These are phyloP conservation scores for Cyanoliseus patagonus DNA, from an alignment of 2,113 vertebrate species.

Conservation along the genomic window DNA sequence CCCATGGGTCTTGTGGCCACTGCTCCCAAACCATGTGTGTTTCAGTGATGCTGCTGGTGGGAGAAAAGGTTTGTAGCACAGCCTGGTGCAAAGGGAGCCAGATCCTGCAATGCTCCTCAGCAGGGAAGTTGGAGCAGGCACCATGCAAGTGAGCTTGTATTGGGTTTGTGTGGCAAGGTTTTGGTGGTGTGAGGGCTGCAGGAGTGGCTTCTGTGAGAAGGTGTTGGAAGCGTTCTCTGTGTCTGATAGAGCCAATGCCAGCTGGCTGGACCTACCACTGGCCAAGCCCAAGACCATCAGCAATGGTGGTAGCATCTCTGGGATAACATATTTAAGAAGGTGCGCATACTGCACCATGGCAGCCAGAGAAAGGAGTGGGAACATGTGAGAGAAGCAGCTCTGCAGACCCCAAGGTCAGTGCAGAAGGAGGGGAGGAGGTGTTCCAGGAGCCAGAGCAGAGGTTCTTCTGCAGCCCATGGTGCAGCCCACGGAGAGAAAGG, in stretches of 20 bases:
- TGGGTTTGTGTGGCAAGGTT: not conserved
- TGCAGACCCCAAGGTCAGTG: not conserved
- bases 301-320: not conserved
- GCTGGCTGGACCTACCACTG: not conserved
- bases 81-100: not conserved
- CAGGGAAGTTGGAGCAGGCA: not conserved
- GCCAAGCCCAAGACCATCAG: not conserved
- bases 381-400: not conserved
- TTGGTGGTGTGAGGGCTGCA: not conserved
- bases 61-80: not conserved
- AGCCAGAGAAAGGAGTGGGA: not conserved
- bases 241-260: not conserved
- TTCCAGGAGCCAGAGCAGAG: not conserved
- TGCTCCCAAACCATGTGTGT: not conserved
- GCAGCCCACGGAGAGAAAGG: not conserved
- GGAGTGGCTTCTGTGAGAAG: not conserved
- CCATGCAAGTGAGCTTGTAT: fast-evolving
- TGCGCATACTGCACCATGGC: not conserved
- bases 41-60: not conserved
- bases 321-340: not conserved
- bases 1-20: not conserved
- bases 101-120: not conserved
- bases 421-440: not conserved
- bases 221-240: not conserved
- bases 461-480: not conserved